Evolutionary conservation across 1,140 invertebrate species (phyloP).

Genomic region (Apis cerana): DNA sequence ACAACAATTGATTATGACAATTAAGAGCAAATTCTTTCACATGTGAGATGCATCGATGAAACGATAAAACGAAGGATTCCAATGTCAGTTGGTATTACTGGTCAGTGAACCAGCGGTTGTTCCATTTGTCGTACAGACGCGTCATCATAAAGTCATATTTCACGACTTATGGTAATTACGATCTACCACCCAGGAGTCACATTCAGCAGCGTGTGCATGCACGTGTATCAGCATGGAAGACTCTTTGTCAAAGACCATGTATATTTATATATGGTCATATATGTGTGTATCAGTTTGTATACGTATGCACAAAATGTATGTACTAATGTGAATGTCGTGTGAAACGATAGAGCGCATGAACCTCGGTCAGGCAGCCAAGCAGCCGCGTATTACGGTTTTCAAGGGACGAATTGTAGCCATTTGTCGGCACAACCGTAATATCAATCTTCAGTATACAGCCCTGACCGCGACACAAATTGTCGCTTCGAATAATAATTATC

Average conservation of each 20-base stretch:
- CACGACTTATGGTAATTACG: constrained; percentile 80
- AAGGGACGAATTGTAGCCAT: constrained; percentile 68
- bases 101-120: constrained; percentile 53
- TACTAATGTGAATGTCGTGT: neutral
- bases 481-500: constrained; percentile 68
- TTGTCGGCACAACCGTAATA: constrained; percentile 62
- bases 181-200: constrained; percentile 76
- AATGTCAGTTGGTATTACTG: constrained; percentile 48
- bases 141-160: constrained; percentile 80
- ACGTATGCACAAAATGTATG: constrained; percentile 25
- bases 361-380: constrained; percentile 38
- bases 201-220: constrained; percentile 61
- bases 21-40: neutral
- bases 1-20: neutral
- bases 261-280: constrained; percentile 31
- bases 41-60: neutral
- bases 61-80: constrained; percentile 20
- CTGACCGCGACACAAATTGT: constrained; percentile 66
- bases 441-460: constrained; percentile 65
- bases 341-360: constrained; percentile 1
- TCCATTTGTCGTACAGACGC: constrained; percentile 73
- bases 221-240: constrained; percentile 43
- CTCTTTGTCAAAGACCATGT: constrained; percentile 68
- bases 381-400: constrained; percentile 74
- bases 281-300: neutral